Evolutionary conservation across 2,113 vertebrate genomes (phyloP).

Genomic region (Upupa epops): DNA sequence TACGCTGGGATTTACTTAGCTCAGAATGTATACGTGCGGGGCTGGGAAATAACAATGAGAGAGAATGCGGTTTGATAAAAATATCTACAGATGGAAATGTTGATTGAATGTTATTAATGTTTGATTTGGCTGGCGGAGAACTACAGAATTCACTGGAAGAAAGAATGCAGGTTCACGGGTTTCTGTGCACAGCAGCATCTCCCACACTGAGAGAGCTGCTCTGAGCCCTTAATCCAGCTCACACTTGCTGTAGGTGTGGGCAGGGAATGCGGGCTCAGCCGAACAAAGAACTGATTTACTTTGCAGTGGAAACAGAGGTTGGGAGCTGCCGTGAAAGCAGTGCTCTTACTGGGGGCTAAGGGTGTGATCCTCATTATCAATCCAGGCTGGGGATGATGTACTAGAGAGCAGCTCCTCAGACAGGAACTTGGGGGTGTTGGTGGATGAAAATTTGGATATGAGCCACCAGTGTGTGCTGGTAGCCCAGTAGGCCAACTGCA

Average conservation of each 20-base stretch:
- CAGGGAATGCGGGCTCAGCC: background rate
- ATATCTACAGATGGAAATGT: slow-evolving; percentile 33
- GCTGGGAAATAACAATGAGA: slow-evolving; percentile 27
- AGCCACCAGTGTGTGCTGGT: no score
- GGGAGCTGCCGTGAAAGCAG: background rate
- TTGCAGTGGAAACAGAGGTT: background rate
- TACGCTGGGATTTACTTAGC: slow-evolving; percentile 19
- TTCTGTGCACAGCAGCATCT: background rate
- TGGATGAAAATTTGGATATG: no score
- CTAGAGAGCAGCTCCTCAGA: no score
- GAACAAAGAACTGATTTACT: background rate
- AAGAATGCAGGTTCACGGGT: background rate
- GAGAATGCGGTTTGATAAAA: slow-evolving; percentile 33
- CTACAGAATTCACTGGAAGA: background rate
- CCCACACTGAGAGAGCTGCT: rapidly evolving
- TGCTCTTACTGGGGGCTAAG: background rate
- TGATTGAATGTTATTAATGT: slow-evolving; percentile 26
- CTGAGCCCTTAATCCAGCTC: background rate
- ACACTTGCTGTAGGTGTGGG: background rate
- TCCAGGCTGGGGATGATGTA: no score
- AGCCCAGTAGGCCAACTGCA: no score
- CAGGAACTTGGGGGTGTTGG: no score
- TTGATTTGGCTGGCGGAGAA: slow-evolving; percentile 31
- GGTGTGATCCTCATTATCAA: background rate
- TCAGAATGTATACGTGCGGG: background rate